Evolutionary conservation across 92 coral and sea anemone species (phyloP).

Genomic region (Umimayanthus chanpuru): DNA sequence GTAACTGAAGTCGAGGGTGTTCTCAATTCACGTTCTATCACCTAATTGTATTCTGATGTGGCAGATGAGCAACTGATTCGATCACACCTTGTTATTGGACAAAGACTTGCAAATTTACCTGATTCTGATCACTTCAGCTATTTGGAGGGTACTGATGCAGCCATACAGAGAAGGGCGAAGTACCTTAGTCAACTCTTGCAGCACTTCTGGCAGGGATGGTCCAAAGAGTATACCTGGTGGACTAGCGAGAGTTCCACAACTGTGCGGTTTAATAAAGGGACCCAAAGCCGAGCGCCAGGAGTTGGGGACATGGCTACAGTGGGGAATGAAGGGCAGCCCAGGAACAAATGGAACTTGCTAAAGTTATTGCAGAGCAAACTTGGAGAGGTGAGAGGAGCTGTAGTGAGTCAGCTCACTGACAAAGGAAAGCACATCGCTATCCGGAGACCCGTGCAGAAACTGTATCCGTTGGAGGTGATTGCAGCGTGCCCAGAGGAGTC

Average conservation of each 20-base stretch:
- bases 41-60: constrained; percentile 33
- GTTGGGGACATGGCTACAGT: too few species aligned
- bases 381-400: constrained; percentile 32
- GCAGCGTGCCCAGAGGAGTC: neutral
- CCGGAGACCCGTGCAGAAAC: constrained; percentile 35
- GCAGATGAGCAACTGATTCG: constrained; percentile 63
- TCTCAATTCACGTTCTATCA: too few species aligned
- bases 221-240: too few species aligned
- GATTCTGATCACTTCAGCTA: too few species aligned
- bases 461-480: constrained; percentile 8
- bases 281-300: neutral
- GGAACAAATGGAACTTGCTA: constrained; percentile 2
- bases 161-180: too few species aligned
- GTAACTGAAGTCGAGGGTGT: too few species aligned
- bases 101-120: too few species aligned
- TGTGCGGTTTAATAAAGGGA: neutral
- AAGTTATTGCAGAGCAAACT: constrained; percentile 5
- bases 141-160: too few species aligned
- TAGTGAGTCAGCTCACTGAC: constrained; percentile 19
- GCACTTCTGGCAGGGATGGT: too few species aligned
- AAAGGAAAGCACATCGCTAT: constrained; percentile 16
- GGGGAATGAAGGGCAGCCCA: too few species aligned
- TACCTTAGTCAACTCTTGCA: too few species aligned
- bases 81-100: constrained; percentile 42
- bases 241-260: too few species aligned